Conservation (phyloP, 2,113 vertebrate species). For the Phoenicopterus ruber region DNA sequence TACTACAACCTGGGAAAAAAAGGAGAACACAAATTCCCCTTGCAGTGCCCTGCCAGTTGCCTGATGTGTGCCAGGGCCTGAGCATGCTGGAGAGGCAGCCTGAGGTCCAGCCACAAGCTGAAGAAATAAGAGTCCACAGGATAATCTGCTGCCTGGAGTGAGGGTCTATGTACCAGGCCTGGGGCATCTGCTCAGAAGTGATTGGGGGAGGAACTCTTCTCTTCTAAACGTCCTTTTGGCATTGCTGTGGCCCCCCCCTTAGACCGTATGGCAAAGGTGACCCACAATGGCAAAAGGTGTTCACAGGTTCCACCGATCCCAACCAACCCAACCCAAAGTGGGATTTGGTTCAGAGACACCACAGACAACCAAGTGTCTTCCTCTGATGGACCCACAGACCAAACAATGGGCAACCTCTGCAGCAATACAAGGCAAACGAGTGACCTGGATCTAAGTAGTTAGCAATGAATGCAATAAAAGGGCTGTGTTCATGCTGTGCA, state of each 20-base stretch:
- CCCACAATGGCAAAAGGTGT: background rate
- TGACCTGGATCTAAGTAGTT: background rate
- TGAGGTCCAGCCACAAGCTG: background rate
- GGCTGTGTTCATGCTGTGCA: background rate
- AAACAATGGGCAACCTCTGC: background rate
- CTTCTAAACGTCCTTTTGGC: background rate
- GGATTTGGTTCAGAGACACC: background rate
- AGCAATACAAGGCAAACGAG: background rate
- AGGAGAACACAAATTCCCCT: background rate
- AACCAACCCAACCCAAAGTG: background rate
- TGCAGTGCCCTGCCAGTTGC: background rate
- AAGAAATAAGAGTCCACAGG: background rate
- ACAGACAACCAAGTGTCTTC: background rate
- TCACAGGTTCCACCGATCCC: background rate
- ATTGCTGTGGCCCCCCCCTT: background rate
- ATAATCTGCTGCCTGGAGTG: background rate
- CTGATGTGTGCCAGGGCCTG: background rate
- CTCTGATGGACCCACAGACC: background rate
- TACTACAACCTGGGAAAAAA: background rate
- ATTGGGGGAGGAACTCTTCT: background rate
- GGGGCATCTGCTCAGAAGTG: background rate
- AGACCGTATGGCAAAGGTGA: background rate
- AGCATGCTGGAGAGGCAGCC: background rate
- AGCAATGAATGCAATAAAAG: background rate
- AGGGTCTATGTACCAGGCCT: background rate